Percentiles rank a stretch among this genome's conserved stretches.
Evolutionary conservation across 2,797 vertebrate species (phyloP).

Genomic region (Oceanodroma leucorhoa): DNA sequence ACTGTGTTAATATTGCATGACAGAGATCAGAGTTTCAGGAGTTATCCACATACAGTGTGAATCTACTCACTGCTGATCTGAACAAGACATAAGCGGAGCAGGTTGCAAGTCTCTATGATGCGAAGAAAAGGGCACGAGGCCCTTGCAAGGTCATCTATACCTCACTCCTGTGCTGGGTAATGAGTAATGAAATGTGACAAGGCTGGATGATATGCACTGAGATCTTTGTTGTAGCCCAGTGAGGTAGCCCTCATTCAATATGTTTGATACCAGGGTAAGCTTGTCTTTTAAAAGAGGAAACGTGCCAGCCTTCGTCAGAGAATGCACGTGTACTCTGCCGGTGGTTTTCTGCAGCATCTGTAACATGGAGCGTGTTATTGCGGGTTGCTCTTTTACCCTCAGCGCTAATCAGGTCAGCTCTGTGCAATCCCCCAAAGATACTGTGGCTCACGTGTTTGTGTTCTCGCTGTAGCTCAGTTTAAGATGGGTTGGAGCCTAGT

Average conservation of each 20-base stretch:
- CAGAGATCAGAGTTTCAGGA: not conserved
- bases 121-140: not conserved
- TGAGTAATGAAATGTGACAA: not conserved
- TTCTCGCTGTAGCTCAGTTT: not conserved
- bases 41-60: not conserved
- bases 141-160: not conserved
- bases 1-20: not conserved
- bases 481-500: not conserved
- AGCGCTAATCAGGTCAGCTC: not conserved
- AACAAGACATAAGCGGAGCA: not conserved
- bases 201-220: rapidly evolving
- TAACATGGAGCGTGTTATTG: rapidly evolving
- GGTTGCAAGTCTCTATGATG: not conserved
- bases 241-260: not conserved
- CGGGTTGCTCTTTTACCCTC: not conserved
- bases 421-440: not conserved
- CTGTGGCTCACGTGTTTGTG: not conserved
- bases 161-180: not conserved
- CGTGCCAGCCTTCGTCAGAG: not conserved
- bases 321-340: rapidly evolving
- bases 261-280: not conserved
- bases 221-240: not conserved
- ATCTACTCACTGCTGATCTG: not conserved
- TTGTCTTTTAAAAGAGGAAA: not conserved
- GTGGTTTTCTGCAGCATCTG: not conserved